Evolutionary conservation across 2,797 vertebrate species (phyloP).

Genomic region (Poecilia picta): DNA sequence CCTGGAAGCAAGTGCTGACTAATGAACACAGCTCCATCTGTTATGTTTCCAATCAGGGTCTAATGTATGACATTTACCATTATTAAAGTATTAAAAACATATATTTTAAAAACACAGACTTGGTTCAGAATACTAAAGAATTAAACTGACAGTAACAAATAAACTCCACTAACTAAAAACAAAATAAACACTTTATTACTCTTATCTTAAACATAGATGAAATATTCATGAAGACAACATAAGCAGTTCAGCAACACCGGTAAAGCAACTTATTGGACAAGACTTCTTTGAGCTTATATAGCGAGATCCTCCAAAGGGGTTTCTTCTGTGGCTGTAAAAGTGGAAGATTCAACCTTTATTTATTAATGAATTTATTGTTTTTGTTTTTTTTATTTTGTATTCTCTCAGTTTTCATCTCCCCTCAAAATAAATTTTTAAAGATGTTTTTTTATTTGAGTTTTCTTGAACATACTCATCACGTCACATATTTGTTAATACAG

Average conservation of each 20-base stretch:
- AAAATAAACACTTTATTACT: background rate
- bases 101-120: background rate
- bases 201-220: background rate
- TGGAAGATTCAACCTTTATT: background rate
- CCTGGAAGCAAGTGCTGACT: background rate
- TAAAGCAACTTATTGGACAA: background rate
- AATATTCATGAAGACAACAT: constrained; percentile 1
- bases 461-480: background rate
- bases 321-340: background rate
- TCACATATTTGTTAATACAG: background rate
- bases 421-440: background rate
- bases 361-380: background rate
- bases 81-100: background rate
- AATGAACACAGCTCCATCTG: background rate
- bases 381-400: too few relatives aligned
- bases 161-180: background rate
- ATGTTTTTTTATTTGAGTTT: background rate
- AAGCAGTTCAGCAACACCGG: background rate
- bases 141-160: background rate
- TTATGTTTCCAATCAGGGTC: background rate
- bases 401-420: too few relatives aligned
- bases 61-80: background rate
- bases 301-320: background rate
- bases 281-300: background rate
- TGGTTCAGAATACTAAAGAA: background rate